These are phyloP conservation scores for Tanypteryx hageni DNA, from an alignment of 2,888 invertebrate genomes.

Conservation along the genomic window DNA sequence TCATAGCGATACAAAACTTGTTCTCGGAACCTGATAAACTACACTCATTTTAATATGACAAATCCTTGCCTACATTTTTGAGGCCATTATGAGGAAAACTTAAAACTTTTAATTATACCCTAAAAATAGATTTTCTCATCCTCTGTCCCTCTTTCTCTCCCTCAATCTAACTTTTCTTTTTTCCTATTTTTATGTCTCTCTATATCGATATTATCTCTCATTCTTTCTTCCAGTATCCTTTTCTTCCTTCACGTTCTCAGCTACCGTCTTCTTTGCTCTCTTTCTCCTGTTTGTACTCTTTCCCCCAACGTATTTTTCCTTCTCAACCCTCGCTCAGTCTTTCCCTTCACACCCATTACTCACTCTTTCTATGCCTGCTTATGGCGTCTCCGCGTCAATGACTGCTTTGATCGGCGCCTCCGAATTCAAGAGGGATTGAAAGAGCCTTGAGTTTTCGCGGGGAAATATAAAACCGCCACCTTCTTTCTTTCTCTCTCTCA, in stretches of 20 bases:
- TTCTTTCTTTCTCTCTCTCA: too few species aligned
- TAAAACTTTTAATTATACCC: too few species aligned
- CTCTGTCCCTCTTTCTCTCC: not conserved
- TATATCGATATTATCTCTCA: not conserved
- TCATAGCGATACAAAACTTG: too few species aligned
- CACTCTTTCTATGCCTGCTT: not conserved
- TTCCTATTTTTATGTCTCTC: not conserved
- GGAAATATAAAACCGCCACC: not conserved
- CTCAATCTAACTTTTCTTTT: not conserved
- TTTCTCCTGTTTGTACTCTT: not conserved
- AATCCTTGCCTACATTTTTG: too few species aligned
- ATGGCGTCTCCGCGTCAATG: not conserved
- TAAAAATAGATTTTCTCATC: too few species aligned
- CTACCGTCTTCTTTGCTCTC: not conserved
- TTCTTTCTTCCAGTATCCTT: not conserved
- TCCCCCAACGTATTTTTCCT: not conserved
- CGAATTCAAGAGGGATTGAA: not conserved
- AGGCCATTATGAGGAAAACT: too few species aligned
- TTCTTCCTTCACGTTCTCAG: not conserved
- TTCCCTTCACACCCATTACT: not conserved
- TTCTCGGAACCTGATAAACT: too few species aligned
- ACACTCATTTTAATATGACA: too few species aligned
- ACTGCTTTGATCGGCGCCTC: conserved; percentile 20
- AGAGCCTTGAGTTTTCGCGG: not conserved
- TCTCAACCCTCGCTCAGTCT: not conserved